Base-by-base conservation (phyloP, 2,797 vertebrate species). In the Anas capensis region DNA sequence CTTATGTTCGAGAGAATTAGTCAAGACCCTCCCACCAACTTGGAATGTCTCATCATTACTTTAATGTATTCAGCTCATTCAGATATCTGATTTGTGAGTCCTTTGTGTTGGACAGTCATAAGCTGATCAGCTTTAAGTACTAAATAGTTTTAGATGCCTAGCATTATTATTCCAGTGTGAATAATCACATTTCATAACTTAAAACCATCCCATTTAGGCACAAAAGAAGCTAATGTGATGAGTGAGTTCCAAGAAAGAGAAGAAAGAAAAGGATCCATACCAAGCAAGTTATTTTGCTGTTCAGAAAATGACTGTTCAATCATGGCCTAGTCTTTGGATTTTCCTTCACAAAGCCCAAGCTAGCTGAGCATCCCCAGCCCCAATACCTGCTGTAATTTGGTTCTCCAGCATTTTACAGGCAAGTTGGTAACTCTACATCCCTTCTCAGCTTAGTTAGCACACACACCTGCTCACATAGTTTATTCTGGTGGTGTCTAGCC, bases 111-210 rank as follows among this genome's bases (percentile, higher is more conserved):
- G 56, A 82, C 27, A 79, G 38, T 44, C 73, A 84, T 95, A 86
- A 95, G 77, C 56, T 90, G 80, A 92, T 86, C 73, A 79, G 77
- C 93, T 94, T 94, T 88, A 88, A 82, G 48, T 44, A 90, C 46
- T 93, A 80, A 95, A 75, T 94, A 86, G 51, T 78, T 96, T 82
- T 95, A 66, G 64, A 76, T 92, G 90, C 72, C 60, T 95, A n/a
- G 61, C 40, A 36, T 91, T 86, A 91, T 95, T 86, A 93, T 95
- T 93, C 70, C 88, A 86, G 29, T 69, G 64, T 75, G 90, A 92
- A 97, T 69, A 95, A 95, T 95, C 93, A 80, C 81, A 94, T 95
- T 97, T 97, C 89, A 88, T 95, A 94, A 96, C 91, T 93, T 78
- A 92, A 95, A 96, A 21, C 78, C 78, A 88, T 88, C 68, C 94